Evolutionary conservation across 2,888 invertebrate species (phyloP), one percentile per base, ranked within the genome.

Genomic region (Crocallis elinguaria): DNA sequence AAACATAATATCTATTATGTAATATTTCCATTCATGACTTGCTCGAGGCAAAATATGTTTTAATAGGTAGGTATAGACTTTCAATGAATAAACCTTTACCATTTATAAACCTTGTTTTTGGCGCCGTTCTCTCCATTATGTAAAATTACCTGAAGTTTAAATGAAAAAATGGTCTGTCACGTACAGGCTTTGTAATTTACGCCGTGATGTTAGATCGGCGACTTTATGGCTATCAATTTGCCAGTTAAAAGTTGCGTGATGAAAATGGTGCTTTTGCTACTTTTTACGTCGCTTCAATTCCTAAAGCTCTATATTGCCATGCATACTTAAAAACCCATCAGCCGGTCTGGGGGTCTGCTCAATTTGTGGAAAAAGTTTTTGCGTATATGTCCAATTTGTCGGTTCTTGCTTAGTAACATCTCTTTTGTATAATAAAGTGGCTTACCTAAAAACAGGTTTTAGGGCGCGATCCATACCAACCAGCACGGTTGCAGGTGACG

Each of bases 151-250:
- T 38, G 43, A 50, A 37, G 32, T 50, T 43, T 38, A 12, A 25
- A 30, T 44, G 38, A 50, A 37, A n/a, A 50, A 50, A 50, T 50
- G 38, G 43, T 23, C 43, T 37, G 50, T 38, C 50, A 39, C 16
- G 19, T 27, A 29, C 39, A 44, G 44, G 39, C 29, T 39, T 50
- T 27, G 44, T 35, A 51, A 51, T 51, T 51, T 51, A 39, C 32
- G n/a, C 36, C 17, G 38, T 14, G 33, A 39, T 39, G 50, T 39
- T 32, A 50, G 37, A 43, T 43, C 13, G 43, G 42, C 37, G 16
- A 30, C 17, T 49, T 50, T 39, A 51, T 39, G 33, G 51, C 51
- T 44, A 51, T 51, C 51, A 45, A 51, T 51, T 51, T 50, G 32
- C 50, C 43, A 50, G 50, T 50, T 50, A 44, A 49, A 50, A 51